A percentile compares a stretch with the other conserved stretches of the same genome.
These are phyloP conservation scores for Coregonus sp. DNA, from an alignment of 2,797 vertebrate species.

Conservation along the genomic window DNA sequence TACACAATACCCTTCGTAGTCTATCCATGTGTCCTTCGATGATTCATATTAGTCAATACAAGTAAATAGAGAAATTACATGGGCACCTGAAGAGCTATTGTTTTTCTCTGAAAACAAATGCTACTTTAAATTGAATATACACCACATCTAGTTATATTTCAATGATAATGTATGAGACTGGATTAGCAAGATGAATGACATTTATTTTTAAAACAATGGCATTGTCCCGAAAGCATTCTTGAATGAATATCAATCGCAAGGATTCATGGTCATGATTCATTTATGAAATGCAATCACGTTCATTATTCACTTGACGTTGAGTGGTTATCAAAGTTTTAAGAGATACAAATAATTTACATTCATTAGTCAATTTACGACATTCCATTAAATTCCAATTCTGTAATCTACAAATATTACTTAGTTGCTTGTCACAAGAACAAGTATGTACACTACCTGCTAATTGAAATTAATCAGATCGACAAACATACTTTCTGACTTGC, in stretches of 20 bases:
- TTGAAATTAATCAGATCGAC: constrained; percentile 24
- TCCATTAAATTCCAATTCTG: not conserved
- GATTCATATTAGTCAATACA: not conserved
- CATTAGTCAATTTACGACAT: not conserved
- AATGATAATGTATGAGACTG: not conserved
- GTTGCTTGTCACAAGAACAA: not conserved
- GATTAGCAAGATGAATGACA: not conserved
- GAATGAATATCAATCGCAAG: too few relatives aligned
- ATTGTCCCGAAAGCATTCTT: not conserved
- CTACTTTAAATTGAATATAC: not conserved
- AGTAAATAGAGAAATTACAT: not conserved
- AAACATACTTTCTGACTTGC: constrained; percentile 32
- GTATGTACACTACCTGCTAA: not conserved
- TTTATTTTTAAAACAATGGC: not conserved
- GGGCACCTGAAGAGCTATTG: not conserved
- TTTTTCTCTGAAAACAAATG: not conserved
- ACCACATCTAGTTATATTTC: not conserved
- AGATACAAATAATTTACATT: too few relatives aligned
- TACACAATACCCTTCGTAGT: not conserved
- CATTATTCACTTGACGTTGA: too few relatives aligned
- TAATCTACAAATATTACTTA: not conserved
- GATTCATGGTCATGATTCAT: too few relatives aligned
- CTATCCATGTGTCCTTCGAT: not conserved
- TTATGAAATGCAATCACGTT: not conserved
- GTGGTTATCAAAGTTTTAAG: not conserved